Percentiles rank a stretch among this genome's conserved stretches.
phyloP scores from a whole-genome alignment of 2,888 invertebrate genomes.

The Malacosoma neustria region DNA sequence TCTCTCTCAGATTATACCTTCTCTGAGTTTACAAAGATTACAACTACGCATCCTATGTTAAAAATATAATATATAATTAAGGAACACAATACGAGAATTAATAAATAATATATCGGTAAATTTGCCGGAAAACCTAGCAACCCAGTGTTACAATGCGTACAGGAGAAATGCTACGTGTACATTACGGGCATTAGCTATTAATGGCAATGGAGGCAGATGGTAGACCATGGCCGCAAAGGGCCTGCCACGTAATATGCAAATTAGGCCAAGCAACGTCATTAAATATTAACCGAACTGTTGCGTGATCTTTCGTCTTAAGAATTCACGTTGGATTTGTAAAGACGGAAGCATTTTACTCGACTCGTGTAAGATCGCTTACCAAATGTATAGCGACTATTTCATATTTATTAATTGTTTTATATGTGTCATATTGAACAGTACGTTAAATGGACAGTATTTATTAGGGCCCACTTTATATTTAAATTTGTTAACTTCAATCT shows the following conservation, averaged over 20 bases:
- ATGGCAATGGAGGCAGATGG: slow-evolving; percentile 17
- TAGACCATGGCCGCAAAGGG: slow-evolving; percentile 13
- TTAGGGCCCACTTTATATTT: too few relatives aligned
- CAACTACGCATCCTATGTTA: too few relatives aligned
- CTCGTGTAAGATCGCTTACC: too few relatives aligned
- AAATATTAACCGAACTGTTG: slow-evolving; percentile 27
- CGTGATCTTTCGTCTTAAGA: slow-evolving; percentile 17
- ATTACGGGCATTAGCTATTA: slow-evolving; percentile 15
- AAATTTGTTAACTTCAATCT: too few relatives aligned
- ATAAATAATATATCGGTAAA: too few relatives aligned
- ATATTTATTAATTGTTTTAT: too few relatives aligned
- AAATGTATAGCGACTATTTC: not conserved
- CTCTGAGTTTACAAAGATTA: too few relatives aligned
- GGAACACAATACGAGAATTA: too few relatives aligned
- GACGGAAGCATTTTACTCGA: not conserved
- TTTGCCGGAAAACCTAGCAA: not conserved
- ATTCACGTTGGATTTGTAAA: slow-evolving; percentile 14
- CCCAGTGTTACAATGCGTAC: not conserved
- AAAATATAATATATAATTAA: too few relatives aligned
- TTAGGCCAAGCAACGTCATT: slow-evolving; percentile 24
- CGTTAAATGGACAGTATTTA: too few relatives aligned
- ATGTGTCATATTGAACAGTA: too few relatives aligned
- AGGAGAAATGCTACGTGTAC: not conserved
- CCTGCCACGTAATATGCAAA: slow-evolving; percentile 26
- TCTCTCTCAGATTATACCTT: too few relatives aligned